phyloP scores from a whole-genome alignment of 2,113 vertebrate genomes.

The Petrocephalus zakoni region DNA sequence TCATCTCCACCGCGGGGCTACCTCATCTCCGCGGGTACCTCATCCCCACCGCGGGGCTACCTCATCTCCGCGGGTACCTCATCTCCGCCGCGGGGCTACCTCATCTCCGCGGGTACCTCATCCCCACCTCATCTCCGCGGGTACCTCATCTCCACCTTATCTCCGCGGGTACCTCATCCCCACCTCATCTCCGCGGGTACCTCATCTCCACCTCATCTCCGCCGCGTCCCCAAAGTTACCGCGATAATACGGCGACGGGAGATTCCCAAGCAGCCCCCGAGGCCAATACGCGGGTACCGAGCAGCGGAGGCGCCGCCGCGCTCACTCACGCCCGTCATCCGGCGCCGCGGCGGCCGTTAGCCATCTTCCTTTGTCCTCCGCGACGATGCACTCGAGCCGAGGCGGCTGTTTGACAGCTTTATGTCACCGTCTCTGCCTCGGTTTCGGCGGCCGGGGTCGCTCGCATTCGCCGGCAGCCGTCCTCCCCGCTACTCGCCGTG shows the following conservation, averaged over 20 bases:
- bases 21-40: too few species aligned
- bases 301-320: neutral
- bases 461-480: neutral
- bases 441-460: neutral
- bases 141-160: too few species aligned
- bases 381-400: neutral
- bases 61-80: too few species aligned
- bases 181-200: too few species aligned
- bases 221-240: neutral
- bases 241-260: neutral
- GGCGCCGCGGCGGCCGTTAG: neutral
- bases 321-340: neutral
- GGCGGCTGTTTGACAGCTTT: neutral
- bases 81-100: too few species aligned
- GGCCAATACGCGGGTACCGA: neutral
- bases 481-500: neutral
- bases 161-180: too few species aligned
- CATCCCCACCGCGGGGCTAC: too few species aligned
- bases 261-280: neutral
- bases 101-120: too few species aligned
- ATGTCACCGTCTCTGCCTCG: neutral
- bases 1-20: too few species aligned
- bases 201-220: too few species aligned
- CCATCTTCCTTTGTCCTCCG: neutral
- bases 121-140: too few species aligned